Evolutionary conservation across 2,113 vertebrate genomes (phyloP), one percentile per base, ranked within the genome.

Genomic region (Podilymbus podiceps): DNA sequence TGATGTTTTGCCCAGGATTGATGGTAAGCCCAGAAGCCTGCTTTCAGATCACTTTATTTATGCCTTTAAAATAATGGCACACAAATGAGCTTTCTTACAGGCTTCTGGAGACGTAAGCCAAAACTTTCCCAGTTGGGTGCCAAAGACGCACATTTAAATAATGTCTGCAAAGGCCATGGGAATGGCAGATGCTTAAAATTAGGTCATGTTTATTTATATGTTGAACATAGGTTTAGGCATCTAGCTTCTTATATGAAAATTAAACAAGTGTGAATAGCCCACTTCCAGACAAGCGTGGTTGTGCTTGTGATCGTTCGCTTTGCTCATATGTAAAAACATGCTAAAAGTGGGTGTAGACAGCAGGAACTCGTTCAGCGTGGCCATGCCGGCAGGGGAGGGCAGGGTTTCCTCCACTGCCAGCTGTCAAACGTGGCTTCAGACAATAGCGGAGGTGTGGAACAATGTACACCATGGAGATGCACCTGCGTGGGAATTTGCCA

Each of bases 191-290:
- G 67, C 85, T 94, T 90, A 66, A 93, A 93, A 91, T 76, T 42
- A 80, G 60, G 85, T 42, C 78, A 73, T 89, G 74, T 91, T 97
- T 96, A 88, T 94, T 94, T 88, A 91, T 85, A 74, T 49, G n/a
- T 71, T 76, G 67, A 88, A 88, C 87, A 85, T 62, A 74, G 25
- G n/a, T 89, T 82, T 91, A 89, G 78, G n/a, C 89, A 90, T 64
- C 85, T 69, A 80, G 27, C 40, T 91, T 95, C 71, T 85, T 59
- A 73, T 66, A 38, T 79, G 88, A 91, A 96, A 94, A 93, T 88
- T 30, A 85, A 23, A 12, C 42, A 85, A 96, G 74, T 82, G 87
- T 76, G 93, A 95, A 91, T 59, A 88, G 11, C 78, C 35, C 62
- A 58, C 56, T 93, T 91, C 74, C 78, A 95, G 81, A 95, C 68